Evolutionary conservation across 2,113 vertebrate species (phyloP), one percentile per base, ranked within the genome.

Genomic region (Chitala chitala): DNA sequence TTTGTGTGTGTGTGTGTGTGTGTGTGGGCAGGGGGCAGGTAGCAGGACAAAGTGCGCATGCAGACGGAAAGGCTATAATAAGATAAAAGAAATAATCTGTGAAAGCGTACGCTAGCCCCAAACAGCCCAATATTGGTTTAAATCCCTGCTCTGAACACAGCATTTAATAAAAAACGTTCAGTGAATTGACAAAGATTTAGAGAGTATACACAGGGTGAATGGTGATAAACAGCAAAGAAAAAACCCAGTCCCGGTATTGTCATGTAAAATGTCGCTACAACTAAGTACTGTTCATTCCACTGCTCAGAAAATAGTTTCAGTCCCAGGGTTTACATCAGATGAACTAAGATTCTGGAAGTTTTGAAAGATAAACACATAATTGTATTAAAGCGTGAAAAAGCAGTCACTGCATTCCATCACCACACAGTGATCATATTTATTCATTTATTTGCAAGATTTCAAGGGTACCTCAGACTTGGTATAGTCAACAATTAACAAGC

Each of bases 61-160:
- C 81, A 86, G 87, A 87, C 81, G 85, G 86, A 83, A 77, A 84
- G 83, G 81, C 72, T 78, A 86, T 88, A 89, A 89, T 89, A 72
- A 56, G 40, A 84, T 86, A 78, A 88, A 88, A 83, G 84, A 74
- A 48, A 71, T 76, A 58, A 40, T 66, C 79, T 77, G 74, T 84
- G 79, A 86, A 69, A 76, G 76, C 83, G 77, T 76, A 79, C 80
- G 81, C 76, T 79, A 82, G 79, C 82, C 82, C 75, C 77, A 33
- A 63, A 78, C 82, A 80, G 86, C 73, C 77, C 84, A 86, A 84
- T 88, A 86, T 90, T 88, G 82, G 83, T 88, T 88, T 88, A 87
- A 90, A 88, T 87, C 85, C 84, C 78, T 81, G 81, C 82, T 80
- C 78, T 77, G 74, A 87, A 81, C 82, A 83, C 71, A 74, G 79